Evolutionary conservation across 2,797 vertebrate species (phyloP), one percentile per base, ranked within the genome.

Genomic region (Enteromius afrohamiltoni): DNA sequence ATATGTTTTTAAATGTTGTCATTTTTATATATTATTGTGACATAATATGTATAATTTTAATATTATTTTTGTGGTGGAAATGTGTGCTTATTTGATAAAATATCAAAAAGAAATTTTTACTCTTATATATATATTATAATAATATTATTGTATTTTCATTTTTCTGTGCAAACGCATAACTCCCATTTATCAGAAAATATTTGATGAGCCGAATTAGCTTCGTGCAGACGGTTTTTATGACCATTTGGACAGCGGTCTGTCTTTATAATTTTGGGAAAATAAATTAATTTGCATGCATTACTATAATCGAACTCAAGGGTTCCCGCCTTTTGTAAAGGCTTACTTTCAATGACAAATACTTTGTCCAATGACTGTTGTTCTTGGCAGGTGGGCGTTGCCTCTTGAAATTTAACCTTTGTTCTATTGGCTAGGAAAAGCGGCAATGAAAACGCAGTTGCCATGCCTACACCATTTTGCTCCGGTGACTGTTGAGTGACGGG

Each of bases 391-490:
- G 90, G 89, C 75, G 87, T 88, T 23, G 10, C 55, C 23, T 26
- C 19, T 6, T 29, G n/a, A 4, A 55, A 42, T 4, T 4, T 19
- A 45, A 4, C 6, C 23, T 10, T 1, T 0, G 87, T 5, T 88
- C 90, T 90, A 95, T 93, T 60, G 85, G 67, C 58, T 83, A 21
- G 3, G 26, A 9, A 31, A 31, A 31, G 85, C 31, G 13, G 6
- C 9, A n/a, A 53, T 7, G 45, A 79, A 81, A 70, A 51, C 88
- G 90, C 89, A 91, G 94, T 94, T 95, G 90, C 93, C 93, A 95
- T 94, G 93, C 89, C 92, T 93, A 93, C 93, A 91, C 26, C 65
- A 45, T 86, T 88, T 81, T 83, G 83, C 86, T 68, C 5, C 0
- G 14, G 42, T 77, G 23, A 86, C 68, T 31, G 14, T 23, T 71